Conservation (phyloP, 2,888 invertebrate genomes). For the Lepeophtheirus nordmannii region DNA sequence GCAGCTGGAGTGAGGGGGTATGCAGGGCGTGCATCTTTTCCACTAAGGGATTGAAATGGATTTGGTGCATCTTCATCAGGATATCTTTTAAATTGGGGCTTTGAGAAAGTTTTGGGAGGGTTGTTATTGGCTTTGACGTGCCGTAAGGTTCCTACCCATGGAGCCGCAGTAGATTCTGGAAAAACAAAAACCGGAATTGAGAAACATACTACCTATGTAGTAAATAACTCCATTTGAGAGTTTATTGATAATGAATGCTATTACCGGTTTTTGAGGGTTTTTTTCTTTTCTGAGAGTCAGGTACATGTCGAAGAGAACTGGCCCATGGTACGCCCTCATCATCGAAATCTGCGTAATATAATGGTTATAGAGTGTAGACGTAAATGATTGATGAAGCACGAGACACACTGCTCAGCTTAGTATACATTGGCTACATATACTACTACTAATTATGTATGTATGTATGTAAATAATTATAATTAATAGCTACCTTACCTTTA, state of each 20-base stretch:
- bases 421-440: too few species aligned
- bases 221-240: too few species aligned
- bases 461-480: too few species aligned
- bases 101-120: background rate
- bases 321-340: slow-evolving; percentile 1
- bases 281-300: background rate
- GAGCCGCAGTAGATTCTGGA: slow-evolving; percentile 14
- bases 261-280: background rate
- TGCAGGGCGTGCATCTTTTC: background rate
- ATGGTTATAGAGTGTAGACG: background rate
- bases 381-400: too few species aligned
- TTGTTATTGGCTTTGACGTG: background rate
- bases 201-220: too few species aligned
- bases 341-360: background rate
- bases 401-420: too few species aligned
- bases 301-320: slow-evolving; percentile 16
- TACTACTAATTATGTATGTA: too few species aligned
- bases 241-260: background rate
- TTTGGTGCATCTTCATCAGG: slow-evolving; percentile 22
- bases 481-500: background rate
- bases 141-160: slow-evolving; percentile 19
- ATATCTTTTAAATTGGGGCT: slow-evolving; percentile 15
- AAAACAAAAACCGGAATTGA: too few species aligned
- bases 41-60: background rate
- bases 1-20: slow-evolving; percentile 15